Percentiles rank a stretch among this genome's conserved stretches.
Evolutionary conservation across 2,113 vertebrate genomes (phyloP).

Genomic region (Verasper variegatus): DNA sequence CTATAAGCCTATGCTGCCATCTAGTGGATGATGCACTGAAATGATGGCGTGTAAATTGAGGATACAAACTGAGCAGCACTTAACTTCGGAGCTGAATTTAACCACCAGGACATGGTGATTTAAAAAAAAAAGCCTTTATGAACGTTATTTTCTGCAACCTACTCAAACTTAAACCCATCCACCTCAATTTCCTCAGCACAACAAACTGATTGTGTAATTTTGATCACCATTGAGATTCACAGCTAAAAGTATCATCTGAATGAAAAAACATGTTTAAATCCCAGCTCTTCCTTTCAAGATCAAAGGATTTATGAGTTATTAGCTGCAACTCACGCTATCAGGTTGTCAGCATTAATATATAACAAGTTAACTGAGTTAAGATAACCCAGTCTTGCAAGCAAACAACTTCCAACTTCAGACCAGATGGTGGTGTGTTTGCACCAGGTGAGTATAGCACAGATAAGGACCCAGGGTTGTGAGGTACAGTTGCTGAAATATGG

Average conservation of each 20-base stretch:
- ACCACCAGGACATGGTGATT: neutral
- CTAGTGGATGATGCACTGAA: constrained; percentile 56
- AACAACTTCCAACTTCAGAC: constrained; percentile 35
- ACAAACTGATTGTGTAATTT: neutral
- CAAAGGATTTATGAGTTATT: neutral
- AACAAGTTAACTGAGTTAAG: neutral
- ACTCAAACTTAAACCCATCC: too few species aligned
- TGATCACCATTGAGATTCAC: neutral
- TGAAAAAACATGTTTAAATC: neutral
- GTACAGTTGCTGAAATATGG: too few species aligned
- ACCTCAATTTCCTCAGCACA: neutral
- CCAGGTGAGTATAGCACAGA: constrained; percentile 11
- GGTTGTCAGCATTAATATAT: neutral
- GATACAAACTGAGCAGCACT: neutral
- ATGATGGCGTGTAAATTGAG: neutral
- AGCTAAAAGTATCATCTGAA: too few species aligned
- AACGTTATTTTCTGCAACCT: neutral
- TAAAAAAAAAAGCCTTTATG: neutral
- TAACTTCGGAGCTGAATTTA: neutral
- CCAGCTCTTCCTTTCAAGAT: neutral
- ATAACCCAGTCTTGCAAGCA: neutral
- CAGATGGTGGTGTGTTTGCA: constrained; percentile 74
- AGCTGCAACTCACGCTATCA: neutral
- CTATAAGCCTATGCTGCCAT: constrained; percentile 69
- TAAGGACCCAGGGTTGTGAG: too few species aligned